A percentile compares a stretch with the other conserved stretches of the same genome.
These are phyloP conservation scores for Drosophila orosa DNA, from an alignment of 1,140 invertebrate genomes.

Conservation along the genomic window DNA sequence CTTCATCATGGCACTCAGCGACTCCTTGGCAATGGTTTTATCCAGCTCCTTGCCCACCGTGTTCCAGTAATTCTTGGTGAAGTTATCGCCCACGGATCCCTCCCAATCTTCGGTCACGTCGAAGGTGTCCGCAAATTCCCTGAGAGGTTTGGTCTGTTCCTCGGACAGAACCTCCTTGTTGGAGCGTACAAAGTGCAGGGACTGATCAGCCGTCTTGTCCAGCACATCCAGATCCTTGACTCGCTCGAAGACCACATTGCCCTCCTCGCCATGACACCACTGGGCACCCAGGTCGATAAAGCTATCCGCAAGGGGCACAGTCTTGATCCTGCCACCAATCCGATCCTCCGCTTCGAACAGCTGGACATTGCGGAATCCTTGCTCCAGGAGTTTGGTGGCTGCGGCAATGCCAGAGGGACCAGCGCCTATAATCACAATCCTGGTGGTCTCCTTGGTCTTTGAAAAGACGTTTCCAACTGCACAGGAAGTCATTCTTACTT, in stretches of 20 bases:
- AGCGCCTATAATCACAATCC: constrained; percentile 86
- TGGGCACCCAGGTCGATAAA: constrained; percentile 93
- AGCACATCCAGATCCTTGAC: constrained; percentile 86
- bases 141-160: constrained; percentile 51
- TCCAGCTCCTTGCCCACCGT: constrained; percentile 23
- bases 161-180: constrained; percentile 75
- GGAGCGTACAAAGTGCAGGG: constrained; percentile 74
- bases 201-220: constrained; percentile 55
- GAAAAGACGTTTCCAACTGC: not conserved
- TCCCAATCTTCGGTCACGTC: constrained; percentile 48
- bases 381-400: constrained; percentile 85
- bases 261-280: constrained; percentile 90
- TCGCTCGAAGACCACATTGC: constrained; percentile 88
- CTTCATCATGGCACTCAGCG: constrained; percentile 84
- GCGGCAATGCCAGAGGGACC: constrained; percentile 87
- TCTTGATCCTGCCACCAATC: constrained; percentile 89
- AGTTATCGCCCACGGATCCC: constrained; percentile 85
- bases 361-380: constrained; percentile 85
- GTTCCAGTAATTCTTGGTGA: constrained; percentile 77
- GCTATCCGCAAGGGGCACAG: constrained; percentile 86
- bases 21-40: constrained; percentile 77
- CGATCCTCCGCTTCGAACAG: constrained; percentile 89
- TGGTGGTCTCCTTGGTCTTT: constrained; percentile 57
- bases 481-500: constrained; percentile 21
- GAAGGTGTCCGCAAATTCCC: constrained; percentile 11